Conservation (phyloP, 2,113 vertebrate species). For the Tamias sibiricus region DNA sequence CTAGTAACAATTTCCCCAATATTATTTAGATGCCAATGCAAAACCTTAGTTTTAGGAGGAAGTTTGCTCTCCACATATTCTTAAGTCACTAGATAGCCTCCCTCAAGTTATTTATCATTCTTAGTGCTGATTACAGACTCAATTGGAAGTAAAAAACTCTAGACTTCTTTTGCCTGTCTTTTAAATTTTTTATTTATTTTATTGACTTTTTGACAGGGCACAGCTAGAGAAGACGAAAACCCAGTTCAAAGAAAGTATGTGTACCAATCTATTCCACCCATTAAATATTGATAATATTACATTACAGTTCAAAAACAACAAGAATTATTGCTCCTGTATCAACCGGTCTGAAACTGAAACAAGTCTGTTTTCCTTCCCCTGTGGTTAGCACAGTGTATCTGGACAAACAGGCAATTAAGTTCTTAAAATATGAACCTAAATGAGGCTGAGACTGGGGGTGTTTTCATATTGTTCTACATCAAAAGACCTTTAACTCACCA, state of each 20-base stretch:
- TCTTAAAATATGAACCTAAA: slow-evolving; percentile 53
- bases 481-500: slow-evolving; percentile 13
- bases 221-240: background rate
- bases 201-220: slow-evolving; percentile 31
- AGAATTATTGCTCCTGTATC: background rate
- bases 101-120: background rate
- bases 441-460: background rate
- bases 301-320: slow-evolving; percentile 2
- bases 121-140: background rate
- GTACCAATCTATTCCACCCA: background rate
- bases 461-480: background rate
- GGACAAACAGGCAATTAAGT: slow-evolving; percentile 64
- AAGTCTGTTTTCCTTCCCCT: slow-evolving; percentile 35
- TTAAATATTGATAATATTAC: slow-evolving; percentile 59
- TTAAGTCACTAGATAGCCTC: background rate
- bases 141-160: background rate
- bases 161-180: background rate
- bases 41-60: background rate
- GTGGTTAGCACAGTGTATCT: slow-evolving; percentile 51
- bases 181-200: slow-evolving; percentile 40
- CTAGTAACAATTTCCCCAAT: background rate
- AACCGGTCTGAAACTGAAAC: background rate
- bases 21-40: background rate
- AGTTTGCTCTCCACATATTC: background rate
- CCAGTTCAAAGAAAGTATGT: background rate